These are phyloP conservation scores for Apus apus DNA, from an alignment of 2,113 vertebrate species.

Conservation along the genomic window DNA sequence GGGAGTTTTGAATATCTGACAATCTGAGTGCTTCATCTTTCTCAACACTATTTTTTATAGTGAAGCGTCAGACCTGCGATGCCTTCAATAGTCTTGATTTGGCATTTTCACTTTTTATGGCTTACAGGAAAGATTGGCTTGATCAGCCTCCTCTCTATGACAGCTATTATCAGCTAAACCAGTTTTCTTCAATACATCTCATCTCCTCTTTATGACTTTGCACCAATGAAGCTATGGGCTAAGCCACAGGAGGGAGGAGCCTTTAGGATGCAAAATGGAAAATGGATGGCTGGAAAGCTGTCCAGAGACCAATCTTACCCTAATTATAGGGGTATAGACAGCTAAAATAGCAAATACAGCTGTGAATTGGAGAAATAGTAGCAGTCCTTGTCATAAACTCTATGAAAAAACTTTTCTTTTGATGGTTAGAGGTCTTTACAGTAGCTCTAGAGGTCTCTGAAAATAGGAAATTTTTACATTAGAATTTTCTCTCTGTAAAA, in stretches of 20 bases:
- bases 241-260: not conserved
- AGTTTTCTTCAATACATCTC: not conserved
- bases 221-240: not conserved
- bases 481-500: not conserved
- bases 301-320: not conserved
- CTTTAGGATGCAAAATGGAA: not conserved
- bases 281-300: not conserved
- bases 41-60: not conserved
- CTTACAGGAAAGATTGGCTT: not conserved
- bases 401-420: not conserved
- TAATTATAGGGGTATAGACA: not conserved
- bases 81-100: not conserved
- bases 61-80: not conserved
- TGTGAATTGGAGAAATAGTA: not conserved
- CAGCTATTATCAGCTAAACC: not conserved
- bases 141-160: not conserved
- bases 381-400: not conserved
- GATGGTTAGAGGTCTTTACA: not conserved
- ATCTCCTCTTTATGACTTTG: not conserved
- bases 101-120: not conserved
- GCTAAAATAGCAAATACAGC: not conserved
- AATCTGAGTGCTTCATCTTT: not conserved
- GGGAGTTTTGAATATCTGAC: not conserved
- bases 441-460: not conserved
- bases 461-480: not conserved